These are phyloP conservation scores for Ophthalmolycus amberensis DNA, from an alignment of 2,113 vertebrate genomes.

Conservation along the genomic window DNA sequence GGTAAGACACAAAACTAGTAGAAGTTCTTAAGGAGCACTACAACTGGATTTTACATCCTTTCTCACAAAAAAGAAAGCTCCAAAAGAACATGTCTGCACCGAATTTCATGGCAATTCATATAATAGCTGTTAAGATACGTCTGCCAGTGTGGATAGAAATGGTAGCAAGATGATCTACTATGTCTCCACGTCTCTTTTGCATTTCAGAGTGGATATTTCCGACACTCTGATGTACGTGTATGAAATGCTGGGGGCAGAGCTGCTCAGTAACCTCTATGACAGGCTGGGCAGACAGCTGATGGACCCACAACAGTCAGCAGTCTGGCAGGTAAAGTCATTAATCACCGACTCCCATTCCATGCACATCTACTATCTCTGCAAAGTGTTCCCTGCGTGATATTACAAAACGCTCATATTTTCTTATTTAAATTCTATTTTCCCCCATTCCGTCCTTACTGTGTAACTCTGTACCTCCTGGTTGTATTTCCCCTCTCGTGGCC, in stretches of 20 bases:
- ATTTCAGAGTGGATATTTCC: slow-evolving; percentile 94
- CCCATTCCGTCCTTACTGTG: not conserved
- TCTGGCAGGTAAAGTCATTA: slow-evolving; percentile 90
- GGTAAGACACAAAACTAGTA: slow-evolving; percentile 79
- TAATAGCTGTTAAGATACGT: not conserved
- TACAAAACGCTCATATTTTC: not conserved
- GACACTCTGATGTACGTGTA: slow-evolving; percentile 99
- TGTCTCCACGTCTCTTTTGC: not conserved
- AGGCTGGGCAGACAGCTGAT: slow-evolving; percentile 92
- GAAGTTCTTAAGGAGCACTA: too few relatives aligned
- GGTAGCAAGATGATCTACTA: not conserved
- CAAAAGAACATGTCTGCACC: not conserved
- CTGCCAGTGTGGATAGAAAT: not conserved
- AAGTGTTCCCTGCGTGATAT: too few relatives aligned
- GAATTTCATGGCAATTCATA: not conserved
- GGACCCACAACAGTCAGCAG: slow-evolving; percentile 87
- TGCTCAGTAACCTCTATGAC: slow-evolving; percentile 97
- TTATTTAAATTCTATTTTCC: too few relatives aligned
- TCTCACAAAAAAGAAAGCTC: not conserved
- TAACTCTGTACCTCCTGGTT: not conserved
- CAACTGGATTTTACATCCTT: not conserved
- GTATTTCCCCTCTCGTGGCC: slow-evolving; percentile 2
- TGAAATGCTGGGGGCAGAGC: slow-evolving; percentile 95
- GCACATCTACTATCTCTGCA: not conserved
- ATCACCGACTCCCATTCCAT: not conserved